phyloP scores from a whole-genome alignment of 2,797 vertebrate species.

The Artibeus jamaicensis region DNA sequence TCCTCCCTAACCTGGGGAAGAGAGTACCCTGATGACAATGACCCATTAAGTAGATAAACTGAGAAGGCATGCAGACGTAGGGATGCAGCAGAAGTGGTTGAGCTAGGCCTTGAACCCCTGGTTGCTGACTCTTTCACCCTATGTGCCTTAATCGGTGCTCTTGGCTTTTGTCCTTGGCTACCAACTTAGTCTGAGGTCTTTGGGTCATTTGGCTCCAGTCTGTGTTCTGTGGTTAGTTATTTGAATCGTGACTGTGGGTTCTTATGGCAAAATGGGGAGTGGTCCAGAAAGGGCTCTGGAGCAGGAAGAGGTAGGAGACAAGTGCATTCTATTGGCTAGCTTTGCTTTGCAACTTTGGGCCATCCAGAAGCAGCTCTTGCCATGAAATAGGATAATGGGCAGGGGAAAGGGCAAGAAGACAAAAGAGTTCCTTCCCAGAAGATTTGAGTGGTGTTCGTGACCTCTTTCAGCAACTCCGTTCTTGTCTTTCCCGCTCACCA shows the following conservation, averaged over 20 bases:
- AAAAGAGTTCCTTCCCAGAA: conserved; percentile 16
- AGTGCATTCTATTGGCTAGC: not conserved
- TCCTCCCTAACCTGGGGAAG: not conserved
- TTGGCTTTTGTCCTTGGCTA: not conserved
- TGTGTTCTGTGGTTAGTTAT: not conserved
- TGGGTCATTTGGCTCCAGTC: not conserved
- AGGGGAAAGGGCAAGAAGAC: not conserved
- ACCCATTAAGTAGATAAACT: not conserved
- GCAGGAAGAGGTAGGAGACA: not conserved
- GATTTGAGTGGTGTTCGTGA: not conserved
- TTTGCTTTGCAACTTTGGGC: not conserved
- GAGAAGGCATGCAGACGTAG: not conserved
- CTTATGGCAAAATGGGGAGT: not conserved
- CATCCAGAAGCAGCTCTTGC: not conserved
- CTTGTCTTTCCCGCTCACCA: not conserved
- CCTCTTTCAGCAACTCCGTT: not conserved
- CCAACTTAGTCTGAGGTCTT: not conserved
- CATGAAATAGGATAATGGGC: not conserved
- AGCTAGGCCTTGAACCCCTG: not conserved
- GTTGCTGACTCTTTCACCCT: not conserved
- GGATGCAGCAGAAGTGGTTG: not conserved
- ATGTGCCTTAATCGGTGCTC: not conserved
- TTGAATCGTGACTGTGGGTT: not conserved
- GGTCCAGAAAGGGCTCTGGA: not conserved
- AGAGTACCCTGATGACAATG: not conserved